A percentile compares a stretch with the other conserved stretches of the same genome.
phyloP scores from a whole-genome alignment of 2,113 vertebrate genomes.

The Microcebus murinus region DNA sequence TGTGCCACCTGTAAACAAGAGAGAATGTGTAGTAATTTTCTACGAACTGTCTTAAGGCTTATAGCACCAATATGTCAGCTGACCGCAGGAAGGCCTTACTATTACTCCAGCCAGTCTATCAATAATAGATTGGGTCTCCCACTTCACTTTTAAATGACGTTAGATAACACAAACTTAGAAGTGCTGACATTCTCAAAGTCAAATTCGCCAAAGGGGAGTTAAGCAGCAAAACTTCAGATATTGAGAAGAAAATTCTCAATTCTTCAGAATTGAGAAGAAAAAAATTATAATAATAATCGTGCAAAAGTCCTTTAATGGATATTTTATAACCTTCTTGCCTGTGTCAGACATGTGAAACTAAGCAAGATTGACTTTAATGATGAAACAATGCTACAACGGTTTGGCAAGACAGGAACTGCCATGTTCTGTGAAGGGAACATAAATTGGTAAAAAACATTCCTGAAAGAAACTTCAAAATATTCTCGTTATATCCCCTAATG shows the following conservation, averaged over 20 bases:
- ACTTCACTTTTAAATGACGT: constrained; percentile 74
- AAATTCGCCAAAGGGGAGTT: constrained; percentile 48
- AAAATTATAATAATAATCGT: constrained; percentile 29
- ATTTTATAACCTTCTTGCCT: background rate
- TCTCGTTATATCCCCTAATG: background rate
- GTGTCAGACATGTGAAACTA: background rate
- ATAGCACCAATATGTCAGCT: background rate
- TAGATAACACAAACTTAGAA: constrained; percentile 69
- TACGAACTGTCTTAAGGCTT: background rate
- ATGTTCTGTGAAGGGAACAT: background rate
- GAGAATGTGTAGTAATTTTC: background rate
- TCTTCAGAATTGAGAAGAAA: background rate
- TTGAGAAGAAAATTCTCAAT: too few species aligned
- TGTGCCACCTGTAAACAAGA: background rate
- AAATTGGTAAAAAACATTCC: background rate
- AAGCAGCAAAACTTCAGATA: constrained; percentile 36
- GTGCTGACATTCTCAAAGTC: constrained; percentile 63
- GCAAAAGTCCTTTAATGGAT: background rate
- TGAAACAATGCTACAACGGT: background rate
- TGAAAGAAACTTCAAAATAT: background rate
- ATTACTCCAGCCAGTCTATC: constrained; percentile 23
- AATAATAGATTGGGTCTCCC: constrained; percentile 70
- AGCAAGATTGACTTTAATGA: background rate
- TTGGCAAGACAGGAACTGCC: background rate
- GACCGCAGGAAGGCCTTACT: background rate